These are phyloP conservation scores for Drosophila ambigua DNA, from an alignment of 1,140 invertebrate genomes.

Conservation along the genomic window DNA sequence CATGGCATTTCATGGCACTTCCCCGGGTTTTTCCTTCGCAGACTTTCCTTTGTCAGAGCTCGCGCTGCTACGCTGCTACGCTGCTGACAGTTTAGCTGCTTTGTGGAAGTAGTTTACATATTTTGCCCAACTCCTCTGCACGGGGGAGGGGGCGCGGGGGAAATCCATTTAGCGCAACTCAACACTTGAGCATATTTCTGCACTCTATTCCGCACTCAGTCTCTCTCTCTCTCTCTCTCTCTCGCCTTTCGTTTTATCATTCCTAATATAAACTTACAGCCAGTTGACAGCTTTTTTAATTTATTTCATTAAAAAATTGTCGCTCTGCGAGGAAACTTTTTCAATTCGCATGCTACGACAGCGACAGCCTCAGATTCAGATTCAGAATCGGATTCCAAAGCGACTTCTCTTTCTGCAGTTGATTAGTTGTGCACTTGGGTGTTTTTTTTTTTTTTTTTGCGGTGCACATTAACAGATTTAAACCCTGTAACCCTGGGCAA, in stretches of 20 bases:
- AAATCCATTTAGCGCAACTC: slow-evolving; percentile 81
- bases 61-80: slow-evolving; percentile 25
- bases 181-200: slow-evolving; percentile 75
- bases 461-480: slow-evolving; percentile 58
- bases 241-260: slow-evolving; percentile 55
- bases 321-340: slow-evolving; percentile 54
- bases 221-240: slow-evolving; percentile 8
- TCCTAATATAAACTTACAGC: slow-evolving; percentile 78
- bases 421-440: slow-evolving; percentile 71
- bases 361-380: slow-evolving; percentile 41
- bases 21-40: slow-evolving; percentile 34
- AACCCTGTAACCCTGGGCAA: slow-evolving; percentile 21
- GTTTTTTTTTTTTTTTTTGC: no score
- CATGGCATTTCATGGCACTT: slow-evolving; percentile 65
- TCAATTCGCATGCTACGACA: slow-evolving; percentile 71
- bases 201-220: not conserved
- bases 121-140: slow-evolving; percentile 25
- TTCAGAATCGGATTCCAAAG: not conserved
- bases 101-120: slow-evolving; percentile 70
- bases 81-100: slow-evolving; percentile 69
- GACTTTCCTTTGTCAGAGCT: slow-evolving; percentile 15
- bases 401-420: slow-evolving; percentile 44
- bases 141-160: slow-evolving; percentile 21
- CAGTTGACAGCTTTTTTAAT: slow-evolving; percentile 77
- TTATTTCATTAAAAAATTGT: slow-evolving; percentile 74